Evolutionary conservation across 2,888 invertebrate species (phyloP).

Genomic region (Caenorhabditis wallacei): DNA sequence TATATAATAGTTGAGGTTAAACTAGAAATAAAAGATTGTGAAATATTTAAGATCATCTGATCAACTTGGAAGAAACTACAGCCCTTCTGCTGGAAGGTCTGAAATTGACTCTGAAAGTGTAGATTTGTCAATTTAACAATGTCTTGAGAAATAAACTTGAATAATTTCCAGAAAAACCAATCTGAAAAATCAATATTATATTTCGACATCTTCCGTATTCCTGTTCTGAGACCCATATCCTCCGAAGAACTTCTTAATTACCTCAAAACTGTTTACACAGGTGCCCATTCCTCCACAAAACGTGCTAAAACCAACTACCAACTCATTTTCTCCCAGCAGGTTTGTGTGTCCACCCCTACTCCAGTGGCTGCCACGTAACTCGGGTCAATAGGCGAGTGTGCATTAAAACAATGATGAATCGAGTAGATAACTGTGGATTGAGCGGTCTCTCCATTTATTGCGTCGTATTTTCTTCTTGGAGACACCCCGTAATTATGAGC

Average conservation of each 20-base stretch:
- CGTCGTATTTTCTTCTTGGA: constrained; percentile 2
- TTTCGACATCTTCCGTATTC: no score
- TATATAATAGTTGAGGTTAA: no score
- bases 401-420: constrained; percentile 10
- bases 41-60: no score
- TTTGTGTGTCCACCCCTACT: not conserved
- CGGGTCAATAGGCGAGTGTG: not conserved
- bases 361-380: not conserved
- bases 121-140: no score
- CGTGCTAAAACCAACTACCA: constrained; percentile 10
- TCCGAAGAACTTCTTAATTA: not conserved
- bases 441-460: not conserved
- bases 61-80: no score
- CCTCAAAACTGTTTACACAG: constrained; percentile 5
- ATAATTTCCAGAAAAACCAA: no score
- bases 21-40: no score
- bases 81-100: no score
- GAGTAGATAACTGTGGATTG: constrained; percentile 17
- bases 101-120: no score
- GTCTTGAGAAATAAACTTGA: no score
- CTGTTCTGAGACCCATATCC: no score
- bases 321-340: not conserved
- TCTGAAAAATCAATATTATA: no score
- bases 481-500: constrained; percentile 10
- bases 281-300: not conserved